Base-by-base conservation (phyloP, 2,888 invertebrate genomes). In the Leptogaster cylindrica region DNA sequence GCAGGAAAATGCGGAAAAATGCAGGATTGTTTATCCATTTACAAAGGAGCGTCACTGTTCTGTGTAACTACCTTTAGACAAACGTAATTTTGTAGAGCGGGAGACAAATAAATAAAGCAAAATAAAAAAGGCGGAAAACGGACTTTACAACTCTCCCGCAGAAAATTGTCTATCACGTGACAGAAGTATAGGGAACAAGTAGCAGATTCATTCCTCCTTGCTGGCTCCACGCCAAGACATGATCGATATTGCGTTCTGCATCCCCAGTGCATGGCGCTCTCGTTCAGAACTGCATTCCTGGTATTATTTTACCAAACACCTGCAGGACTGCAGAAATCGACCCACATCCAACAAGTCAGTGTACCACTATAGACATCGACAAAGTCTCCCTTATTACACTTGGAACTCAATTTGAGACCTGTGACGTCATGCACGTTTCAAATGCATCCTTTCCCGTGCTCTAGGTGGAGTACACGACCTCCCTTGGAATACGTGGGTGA, bases 331-430 rank as follows among this genome's bases (percentile, higher is more conserved):
- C 52, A 20, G 52, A 10, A 33, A 28, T 28, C 33, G 23, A 16
- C 48, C 51, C 12, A 51, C 16, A 31, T 33, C 58, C 58, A 58
- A 41, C 58, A 58, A 58, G 58, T 58, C 58, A 58, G 58, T 39
- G 36, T 36, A 58, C 58, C 39, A 12, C 58, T 39, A 41, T 41
- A 39, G 58, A 36, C 58, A 39, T 58, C 58, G 58, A 58, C 58
- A 58, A 58, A 39, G 36, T 58, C 27, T 41, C 58, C 39, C 58
- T 58, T 41, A 58, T 58, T 58, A 58, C 58, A 58, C 41, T 58
- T 58, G 41, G 58, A 58, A 58, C 58, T 58, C 58, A 58, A 58
- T 58, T 58, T 58, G 23, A 58, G 33, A 16, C 41, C 28, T 18
- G n/a, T 44, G 41, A 61, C 27, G 46, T 33, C 31, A 25, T 46